phyloP scores from a whole-genome alignment of 2,113 vertebrate genomes.

The Romanogobio albipinnatus region DNA sequence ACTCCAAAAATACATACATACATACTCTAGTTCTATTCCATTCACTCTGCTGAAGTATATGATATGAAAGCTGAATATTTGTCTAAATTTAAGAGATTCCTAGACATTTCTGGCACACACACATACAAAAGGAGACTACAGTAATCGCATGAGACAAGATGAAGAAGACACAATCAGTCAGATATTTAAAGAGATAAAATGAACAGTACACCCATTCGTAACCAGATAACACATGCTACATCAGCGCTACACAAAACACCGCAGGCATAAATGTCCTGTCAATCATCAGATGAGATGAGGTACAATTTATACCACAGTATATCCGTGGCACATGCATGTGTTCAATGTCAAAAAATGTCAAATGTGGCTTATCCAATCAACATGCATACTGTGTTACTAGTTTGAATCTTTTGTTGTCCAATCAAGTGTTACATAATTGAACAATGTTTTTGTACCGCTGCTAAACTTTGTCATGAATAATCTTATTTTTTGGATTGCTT shows the following conservation, averaged over 20 bases:
- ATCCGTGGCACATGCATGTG: not conserved
- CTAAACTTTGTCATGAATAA: conserved; percentile 7
- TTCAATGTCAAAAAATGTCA: not conserved
- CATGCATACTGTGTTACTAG: not conserved
- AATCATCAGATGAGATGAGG: not conserved
- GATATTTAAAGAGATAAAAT: conserved; percentile 44
- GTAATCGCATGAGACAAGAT: conserved; percentile 22
- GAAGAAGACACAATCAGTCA: not conserved
- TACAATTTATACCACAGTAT: not conserved
- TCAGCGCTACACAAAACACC: not conserved
- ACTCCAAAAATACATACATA: not conserved
- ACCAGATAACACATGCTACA: conserved; percentile 7
- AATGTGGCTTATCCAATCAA: not conserved
- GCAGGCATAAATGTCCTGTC: not conserved
- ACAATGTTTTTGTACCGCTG: not conserved
- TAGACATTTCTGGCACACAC: not conserved
- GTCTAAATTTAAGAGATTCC: not conserved
- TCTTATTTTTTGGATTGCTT: conserved; percentile 1
- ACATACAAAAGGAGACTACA: not conserved
- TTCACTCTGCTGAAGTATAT: not conserved
- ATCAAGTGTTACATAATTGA: not conserved
- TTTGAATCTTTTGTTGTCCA: not conserved
- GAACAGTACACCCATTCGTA: conserved; percentile 11
- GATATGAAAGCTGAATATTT: not conserved
- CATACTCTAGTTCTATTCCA: not conserved